Evolutionary conservation across 1,140 invertebrate genomes (phyloP), one percentile per base, ranked within the genome.

Genomic region (Galendromus occidentalis): DNA sequence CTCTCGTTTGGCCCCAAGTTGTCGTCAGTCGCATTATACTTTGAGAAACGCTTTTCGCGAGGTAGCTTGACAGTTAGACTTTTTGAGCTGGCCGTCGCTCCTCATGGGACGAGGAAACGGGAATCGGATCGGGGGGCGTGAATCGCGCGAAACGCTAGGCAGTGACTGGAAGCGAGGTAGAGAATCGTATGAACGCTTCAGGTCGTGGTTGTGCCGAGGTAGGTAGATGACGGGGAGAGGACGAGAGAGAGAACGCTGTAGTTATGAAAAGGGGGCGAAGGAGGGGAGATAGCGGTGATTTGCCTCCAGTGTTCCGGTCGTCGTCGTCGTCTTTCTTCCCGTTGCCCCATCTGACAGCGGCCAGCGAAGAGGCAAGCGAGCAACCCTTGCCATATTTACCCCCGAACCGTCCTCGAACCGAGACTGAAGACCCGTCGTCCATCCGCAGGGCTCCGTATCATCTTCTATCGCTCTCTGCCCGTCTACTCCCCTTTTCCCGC

Each of bases 11-110:
- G 25, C 51, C 1, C 2, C 51, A 28, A 47, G 45, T 47, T 47
- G 45, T 47, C 45, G 45, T 47, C 33, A 39, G 33, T 39, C 4
- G 51, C 51, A 59, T 59, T 59, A 59, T 59, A 59, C 51, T 59
- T 59, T 59, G n/a, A 59, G 25, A 59, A 59, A 59, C 51, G 51
- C 25, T 59, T 17, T 33, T 39, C 33, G 33, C 25, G 25, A 14
- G 17, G 25, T 59, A 33, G 51, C 14, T 17, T 4, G 14, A 12
- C 51, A 33, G 22, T 17, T 47, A 6, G 4, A 47, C 18, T 14
- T 22, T 25, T 22, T 33, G 1, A 59, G 20, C 51, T 47, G 51
- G n/a, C 33, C 14, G 1, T 59, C 51, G 2, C n/a, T 25, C 51
- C 33, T 6, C 14, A 17, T 59, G 1, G 51, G 14, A 25, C n/a